A percentile compares a stretch with the other conserved stretches of the same genome.
Conservation (phyloP, 37 sponge, comb jelly and placozoan genomes). For the Cliona cf. orientalis region DNA sequence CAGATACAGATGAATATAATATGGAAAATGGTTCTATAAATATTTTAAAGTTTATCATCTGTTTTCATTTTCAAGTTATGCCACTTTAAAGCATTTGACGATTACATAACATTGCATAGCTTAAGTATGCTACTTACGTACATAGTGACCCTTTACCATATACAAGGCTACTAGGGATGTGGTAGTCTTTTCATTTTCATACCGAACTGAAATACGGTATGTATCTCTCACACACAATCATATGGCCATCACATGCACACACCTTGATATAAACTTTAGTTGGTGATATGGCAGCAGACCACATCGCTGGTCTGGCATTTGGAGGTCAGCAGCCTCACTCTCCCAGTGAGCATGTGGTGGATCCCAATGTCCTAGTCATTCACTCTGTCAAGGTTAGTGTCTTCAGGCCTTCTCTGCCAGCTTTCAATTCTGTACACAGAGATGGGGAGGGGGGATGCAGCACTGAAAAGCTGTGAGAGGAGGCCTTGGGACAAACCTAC, state of each 20-base stretch:
- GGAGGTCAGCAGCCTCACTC: conserved; percentile 78
- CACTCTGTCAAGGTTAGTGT: conserved; percentile 69
- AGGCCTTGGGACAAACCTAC: too few species aligned
- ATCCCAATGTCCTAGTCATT: conserved; percentile 79
- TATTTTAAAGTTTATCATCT: too few species aligned
- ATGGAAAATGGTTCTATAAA: too few species aligned
- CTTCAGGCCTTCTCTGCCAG: neutral
- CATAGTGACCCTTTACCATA: too few species aligned
- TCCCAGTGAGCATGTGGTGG: conserved; percentile 59
- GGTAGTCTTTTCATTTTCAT: neutral
- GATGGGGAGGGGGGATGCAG: neutral
- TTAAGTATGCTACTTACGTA: too few species aligned
- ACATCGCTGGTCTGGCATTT: conserved; percentile 73
- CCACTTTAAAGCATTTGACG: too few species aligned
- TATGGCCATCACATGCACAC: neutral
- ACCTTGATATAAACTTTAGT: conserved; percentile 18
- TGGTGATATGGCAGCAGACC: conserved; percentile 68
- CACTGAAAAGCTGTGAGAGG: too few species aligned
- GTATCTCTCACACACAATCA: neutral
- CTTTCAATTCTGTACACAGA: too few species aligned
- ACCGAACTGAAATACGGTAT: neutral
- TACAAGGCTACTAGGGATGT: neutral
- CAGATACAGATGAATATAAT: too few species aligned
- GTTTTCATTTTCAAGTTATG: too few species aligned
- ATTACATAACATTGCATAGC: too few species aligned